Conservation (phyloP, 1,140 invertebrate species). For the Diorhabda sublineata region DNA sequence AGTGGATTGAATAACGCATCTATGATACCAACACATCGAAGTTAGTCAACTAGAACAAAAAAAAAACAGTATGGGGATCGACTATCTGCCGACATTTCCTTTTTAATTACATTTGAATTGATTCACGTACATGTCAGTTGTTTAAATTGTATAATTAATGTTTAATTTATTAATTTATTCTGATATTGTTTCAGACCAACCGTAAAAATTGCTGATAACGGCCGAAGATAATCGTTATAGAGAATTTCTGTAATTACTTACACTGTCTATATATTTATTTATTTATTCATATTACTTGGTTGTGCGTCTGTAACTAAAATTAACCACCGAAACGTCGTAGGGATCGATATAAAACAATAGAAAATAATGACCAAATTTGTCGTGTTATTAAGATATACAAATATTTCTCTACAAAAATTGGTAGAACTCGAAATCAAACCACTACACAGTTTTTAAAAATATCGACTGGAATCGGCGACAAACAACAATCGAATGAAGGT, state of each 20-base stretch:
- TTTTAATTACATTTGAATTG: constrained; percentile 28
- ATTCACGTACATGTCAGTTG: constrained; percentile 39
- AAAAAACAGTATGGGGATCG: constrained; percentile 7
- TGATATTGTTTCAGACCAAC: constrained; percentile 40
- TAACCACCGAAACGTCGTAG: constrained; percentile 15
- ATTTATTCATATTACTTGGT: constrained; percentile 5
- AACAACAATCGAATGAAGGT: too few relatives aligned
- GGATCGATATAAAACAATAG: too few relatives aligned
- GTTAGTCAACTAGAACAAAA: neutral
- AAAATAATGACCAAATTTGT: too few relatives aligned
- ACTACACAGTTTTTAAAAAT: too few relatives aligned
- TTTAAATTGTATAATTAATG: constrained; percentile 39
- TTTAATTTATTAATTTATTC: constrained; percentile 43
- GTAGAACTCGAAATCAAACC: too few relatives aligned
- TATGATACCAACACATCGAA: neutral
- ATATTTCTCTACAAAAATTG: too few relatives aligned
- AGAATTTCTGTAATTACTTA: constrained; percentile 40
- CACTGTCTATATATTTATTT: constrained; percentile 25
- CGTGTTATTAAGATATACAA: too few relatives aligned
- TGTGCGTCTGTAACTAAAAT: constrained; percentile 11
- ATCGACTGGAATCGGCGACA: too few relatives aligned
- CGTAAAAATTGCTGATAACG: constrained; percentile 42
- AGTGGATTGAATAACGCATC: neutral
- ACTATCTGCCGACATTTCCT: constrained; percentile 1
- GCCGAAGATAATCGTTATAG: constrained; percentile 32